Conservation (phyloP, 2,113 vertebrate species). For the Anguilla japonica region DNA sequence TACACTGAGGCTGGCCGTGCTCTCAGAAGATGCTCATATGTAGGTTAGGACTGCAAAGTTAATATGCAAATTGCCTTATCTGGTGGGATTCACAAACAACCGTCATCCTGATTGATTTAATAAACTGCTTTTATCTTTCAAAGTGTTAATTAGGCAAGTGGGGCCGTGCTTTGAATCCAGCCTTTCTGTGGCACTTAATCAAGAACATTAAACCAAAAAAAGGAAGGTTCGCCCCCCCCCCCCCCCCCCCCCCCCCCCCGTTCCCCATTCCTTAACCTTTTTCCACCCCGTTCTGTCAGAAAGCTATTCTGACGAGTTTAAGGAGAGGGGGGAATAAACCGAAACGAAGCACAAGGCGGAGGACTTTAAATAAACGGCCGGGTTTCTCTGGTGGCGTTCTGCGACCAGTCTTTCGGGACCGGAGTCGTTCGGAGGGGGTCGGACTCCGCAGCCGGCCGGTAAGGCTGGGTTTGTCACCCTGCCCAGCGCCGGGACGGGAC, state of each 20-base stretch:
- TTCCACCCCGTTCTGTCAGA: conserved; percentile 31
- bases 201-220: conserved; percentile 64
- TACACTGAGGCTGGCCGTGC: conserved; percentile 86
- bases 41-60: conserved; percentile 96
- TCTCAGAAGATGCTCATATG: conserved; percentile 90
- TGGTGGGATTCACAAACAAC: conserved; percentile 99
- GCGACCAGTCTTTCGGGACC: not conserved
- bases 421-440: not conserved
- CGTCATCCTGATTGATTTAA: conserved; percentile 99
- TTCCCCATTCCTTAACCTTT: conserved; percentile 46
- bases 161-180: conserved; percentile 76
- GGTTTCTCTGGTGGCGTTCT: not conserved
- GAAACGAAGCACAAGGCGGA: not conserved
- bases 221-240: conserved; percentile 54
- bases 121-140: conserved; percentile 99
- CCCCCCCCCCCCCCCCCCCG: too few relatives aligned
- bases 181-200: conserved; percentile 60
- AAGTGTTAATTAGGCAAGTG: conserved; percentile 99
- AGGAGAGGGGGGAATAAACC: not conserved
- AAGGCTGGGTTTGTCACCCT: not conserved
- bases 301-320: conserved; percentile 33
- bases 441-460: not conserved
- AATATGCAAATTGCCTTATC: conserved; percentile 99
- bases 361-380: conserved; percentile 21
- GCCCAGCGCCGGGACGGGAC: not conserved